These are phyloP conservation scores for Chironomus striatipennis DNA, from an alignment of 1,140 invertebrate species.

Conservation along the genomic window DNA sequence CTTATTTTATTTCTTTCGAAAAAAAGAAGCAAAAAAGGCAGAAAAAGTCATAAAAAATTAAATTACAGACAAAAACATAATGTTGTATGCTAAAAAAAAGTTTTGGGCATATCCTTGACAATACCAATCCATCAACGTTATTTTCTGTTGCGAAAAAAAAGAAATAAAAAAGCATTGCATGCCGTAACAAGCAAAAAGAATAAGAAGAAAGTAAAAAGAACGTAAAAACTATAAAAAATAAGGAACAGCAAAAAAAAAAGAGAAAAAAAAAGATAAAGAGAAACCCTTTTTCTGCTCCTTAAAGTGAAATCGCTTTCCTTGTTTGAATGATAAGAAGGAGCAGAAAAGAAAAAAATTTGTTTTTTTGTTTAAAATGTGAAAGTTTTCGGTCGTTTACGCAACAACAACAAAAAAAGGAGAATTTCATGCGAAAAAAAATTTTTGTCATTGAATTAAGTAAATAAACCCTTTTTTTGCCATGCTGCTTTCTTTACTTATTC, in stretches of 20 bases:
- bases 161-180: no score
- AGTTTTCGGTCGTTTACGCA: background rate
- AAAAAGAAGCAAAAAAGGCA: background rate
- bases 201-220: background rate
- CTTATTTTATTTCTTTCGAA: background rate
- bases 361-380: background rate
- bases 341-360: background rate
- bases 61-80: constrained; percentile 10
- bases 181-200: background rate
- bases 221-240: background rate
- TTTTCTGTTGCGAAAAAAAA: no score
- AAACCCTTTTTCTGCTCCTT: background rate
- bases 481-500: background rate
- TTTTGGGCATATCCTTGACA: constrained; percentile 10
- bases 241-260: constrained; percentile 9
- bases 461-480: background rate
- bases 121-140: constrained; percentile 18
- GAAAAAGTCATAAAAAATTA: constrained; percentile 22
- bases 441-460: constrained; percentile 12
- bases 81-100: constrained; percentile 3
- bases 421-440: constrained; percentile 2
- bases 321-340: background rate
- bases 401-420: no score
- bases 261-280: background rate
- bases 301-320: background rate